Evolutionary conservation across 2,797 vertebrate genomes (phyloP).

Genomic region (Danio kyathit): DNA sequence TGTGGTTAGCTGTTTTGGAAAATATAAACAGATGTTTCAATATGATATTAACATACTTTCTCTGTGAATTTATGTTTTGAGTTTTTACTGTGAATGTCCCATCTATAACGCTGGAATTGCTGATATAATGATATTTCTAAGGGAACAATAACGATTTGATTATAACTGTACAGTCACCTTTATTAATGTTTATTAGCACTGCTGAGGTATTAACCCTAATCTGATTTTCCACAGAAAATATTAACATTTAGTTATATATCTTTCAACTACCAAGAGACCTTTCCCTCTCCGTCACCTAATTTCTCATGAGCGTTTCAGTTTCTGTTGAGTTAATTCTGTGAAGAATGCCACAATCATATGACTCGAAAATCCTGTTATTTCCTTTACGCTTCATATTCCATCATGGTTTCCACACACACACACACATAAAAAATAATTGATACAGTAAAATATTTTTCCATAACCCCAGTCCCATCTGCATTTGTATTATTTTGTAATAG

Average conservation of each 20-base stretch:
- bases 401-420: slow-evolving; percentile 8
- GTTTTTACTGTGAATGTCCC: too few relatives aligned
- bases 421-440: background rate
- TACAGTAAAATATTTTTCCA: background rate
- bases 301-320: slow-evolving; percentile 51
- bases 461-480: background rate
- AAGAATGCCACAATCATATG: slow-evolving; percentile 63
- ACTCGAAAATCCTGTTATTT: slow-evolving; percentile 59
- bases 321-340: slow-evolving; percentile 52
- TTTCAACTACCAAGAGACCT: slow-evolving; percentile 66
- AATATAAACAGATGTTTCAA: too few relatives aligned
- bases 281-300: slow-evolving; percentile 45
- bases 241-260: background rate
- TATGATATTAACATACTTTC: too few relatives aligned
- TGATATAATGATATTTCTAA: too few relatives aligned
- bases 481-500: background rate
- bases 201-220: too few relatives aligned
- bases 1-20: too few relatives aligned
- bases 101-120: too few relatives aligned
- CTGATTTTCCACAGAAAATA: background rate
- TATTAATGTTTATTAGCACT: too few relatives aligned
- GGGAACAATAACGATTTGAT: too few relatives aligned
- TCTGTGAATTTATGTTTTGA: too few relatives aligned
- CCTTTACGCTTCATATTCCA: slow-evolving; percentile 30
- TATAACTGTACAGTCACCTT: too few relatives aligned